A percentile compares a stretch with the other conserved stretches of the same genome.
Conservation (phyloP, 2,797 vertebrate genomes). For the Lindbergichthys nudifrons region DNA sequence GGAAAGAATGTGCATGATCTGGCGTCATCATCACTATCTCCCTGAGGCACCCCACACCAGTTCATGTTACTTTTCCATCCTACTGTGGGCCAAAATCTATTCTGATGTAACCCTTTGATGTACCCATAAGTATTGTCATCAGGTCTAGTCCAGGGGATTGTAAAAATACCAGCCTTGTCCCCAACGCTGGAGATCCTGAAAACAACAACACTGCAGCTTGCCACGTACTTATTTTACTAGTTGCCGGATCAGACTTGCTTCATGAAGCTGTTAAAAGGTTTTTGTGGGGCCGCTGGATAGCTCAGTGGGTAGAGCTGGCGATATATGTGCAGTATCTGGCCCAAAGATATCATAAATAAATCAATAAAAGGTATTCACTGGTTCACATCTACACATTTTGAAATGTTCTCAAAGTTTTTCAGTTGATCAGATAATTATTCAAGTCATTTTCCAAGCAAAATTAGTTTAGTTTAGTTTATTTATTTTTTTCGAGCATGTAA, state of each 20-base stretch:
- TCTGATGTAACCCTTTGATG: slow-evolving; percentile 30
- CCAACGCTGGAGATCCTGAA: slow-evolving; percentile 1
- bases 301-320: too few relatives aligned
- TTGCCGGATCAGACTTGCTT: not conserved
- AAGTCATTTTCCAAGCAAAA: too few relatives aligned
- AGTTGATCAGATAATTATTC: too few relatives aligned
- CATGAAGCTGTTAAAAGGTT: too few relatives aligned
- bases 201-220: not conserved
- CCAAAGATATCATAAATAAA: too few relatives aligned
- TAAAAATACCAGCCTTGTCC: slow-evolving; percentile 8
- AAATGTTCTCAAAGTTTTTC: not conserved
- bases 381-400: not conserved
- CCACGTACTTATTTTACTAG: not conserved
- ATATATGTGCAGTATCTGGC: too few relatives aligned
- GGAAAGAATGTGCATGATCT: slow-evolving; percentile 33
- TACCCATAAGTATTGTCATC: slow-evolving; percentile 28
- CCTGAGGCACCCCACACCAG: slow-evolving; percentile 7
- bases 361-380: not conserved
- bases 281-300: too few relatives aligned
- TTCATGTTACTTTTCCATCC: slow-evolving; percentile 10
- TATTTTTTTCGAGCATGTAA: too few relatives aligned
- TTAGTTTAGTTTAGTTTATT: too few relatives aligned
- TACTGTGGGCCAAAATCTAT: slow-evolving; percentile 2
- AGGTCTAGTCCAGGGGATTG: slow-evolving; percentile 15
- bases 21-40: slow-evolving; percentile 15